Percentiles rank a stretch among this genome's conserved stretches.
These are phyloP conservation scores for Lates calcarifer DNA, from an alignment of 2,113 vertebrate species.

Conservation along the genomic window DNA sequence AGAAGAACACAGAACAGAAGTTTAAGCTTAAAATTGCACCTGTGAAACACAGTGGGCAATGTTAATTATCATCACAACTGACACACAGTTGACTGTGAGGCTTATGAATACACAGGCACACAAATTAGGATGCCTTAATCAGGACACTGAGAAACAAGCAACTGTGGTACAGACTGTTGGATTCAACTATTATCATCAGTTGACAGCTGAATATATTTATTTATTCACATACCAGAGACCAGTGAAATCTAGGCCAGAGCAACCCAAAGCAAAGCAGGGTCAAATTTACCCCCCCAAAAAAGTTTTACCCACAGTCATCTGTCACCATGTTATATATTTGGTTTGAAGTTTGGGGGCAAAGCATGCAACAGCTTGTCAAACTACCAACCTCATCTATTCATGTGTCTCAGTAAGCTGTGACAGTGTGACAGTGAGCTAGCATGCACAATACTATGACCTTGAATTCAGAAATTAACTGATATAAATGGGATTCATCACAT, in stretches of 20 bases:
- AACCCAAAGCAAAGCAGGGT: constrained; percentile 40
- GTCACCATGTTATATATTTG: background rate
- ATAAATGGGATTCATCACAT: background rate
- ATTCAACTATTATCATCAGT: constrained; percentile 19
- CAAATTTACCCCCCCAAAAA: constrained; percentile 36
- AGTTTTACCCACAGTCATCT: constrained; percentile 24
- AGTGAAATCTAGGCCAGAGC: constrained; percentile 40
- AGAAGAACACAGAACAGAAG: constrained; percentile 7
- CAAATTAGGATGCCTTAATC: background rate
- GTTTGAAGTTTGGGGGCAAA: background rate
- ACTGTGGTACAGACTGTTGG: constrained; percentile 6
- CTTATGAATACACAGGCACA: constrained; percentile 8
- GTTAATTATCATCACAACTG: background rate
- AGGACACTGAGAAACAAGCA: constrained; percentile 11
- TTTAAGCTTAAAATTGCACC: constrained; percentile 26
- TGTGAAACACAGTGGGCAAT: constrained; percentile 3
- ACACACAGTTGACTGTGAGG: background rate
- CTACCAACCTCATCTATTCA: background rate
- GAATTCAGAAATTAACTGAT: background rate
- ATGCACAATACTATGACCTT: background rate
- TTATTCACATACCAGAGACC: constrained; percentile 15
- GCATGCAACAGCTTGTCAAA: background rate
- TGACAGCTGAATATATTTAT: constrained; percentile 46
- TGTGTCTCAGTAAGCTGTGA: background rate
- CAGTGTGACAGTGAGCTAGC: too few species aligned